These are phyloP conservation scores for Phoebastria nigripes DNA, from an alignment of 2,797 vertebrate genomes.

Conservation along the genomic window DNA sequence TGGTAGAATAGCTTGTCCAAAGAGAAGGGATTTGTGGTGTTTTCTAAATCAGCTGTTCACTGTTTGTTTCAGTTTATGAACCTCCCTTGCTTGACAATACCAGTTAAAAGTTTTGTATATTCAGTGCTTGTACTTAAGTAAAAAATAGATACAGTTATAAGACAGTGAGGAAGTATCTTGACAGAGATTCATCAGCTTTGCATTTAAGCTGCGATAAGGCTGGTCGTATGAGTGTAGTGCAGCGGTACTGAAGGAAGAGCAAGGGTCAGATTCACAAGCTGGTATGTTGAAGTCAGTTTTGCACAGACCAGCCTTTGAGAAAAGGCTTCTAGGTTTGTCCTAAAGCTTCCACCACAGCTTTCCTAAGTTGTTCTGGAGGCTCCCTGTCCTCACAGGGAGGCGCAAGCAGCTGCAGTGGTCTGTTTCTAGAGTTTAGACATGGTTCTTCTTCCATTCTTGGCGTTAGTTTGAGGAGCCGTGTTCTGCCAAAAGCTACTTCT, in stretches of 20 bases:
- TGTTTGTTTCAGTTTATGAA: background rate
- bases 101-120: background rate
- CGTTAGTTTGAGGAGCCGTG: background rate
- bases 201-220: background rate
- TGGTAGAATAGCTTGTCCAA: background rate
- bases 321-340: background rate
- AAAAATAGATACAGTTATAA: background rate
- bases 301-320: background rate
- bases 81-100: background rate
- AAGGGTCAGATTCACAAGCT: background rate
- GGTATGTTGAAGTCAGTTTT: background rate
- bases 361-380: background rate
- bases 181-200: background rate
- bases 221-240: rapidly evolving
- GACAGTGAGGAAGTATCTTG: background rate
- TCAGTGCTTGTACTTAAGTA: background rate
- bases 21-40: background rate
- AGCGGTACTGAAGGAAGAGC: background rate
- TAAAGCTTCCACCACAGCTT: background rate
- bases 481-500: background rate
- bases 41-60: background rate
- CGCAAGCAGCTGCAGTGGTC: background rate
- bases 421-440: background rate
- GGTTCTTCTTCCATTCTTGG: background rate
- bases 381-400: background rate